Evolutionary conservation across 2,797 vertebrate species (phyloP).

Genomic region (Erithacus rubecula): DNA sequence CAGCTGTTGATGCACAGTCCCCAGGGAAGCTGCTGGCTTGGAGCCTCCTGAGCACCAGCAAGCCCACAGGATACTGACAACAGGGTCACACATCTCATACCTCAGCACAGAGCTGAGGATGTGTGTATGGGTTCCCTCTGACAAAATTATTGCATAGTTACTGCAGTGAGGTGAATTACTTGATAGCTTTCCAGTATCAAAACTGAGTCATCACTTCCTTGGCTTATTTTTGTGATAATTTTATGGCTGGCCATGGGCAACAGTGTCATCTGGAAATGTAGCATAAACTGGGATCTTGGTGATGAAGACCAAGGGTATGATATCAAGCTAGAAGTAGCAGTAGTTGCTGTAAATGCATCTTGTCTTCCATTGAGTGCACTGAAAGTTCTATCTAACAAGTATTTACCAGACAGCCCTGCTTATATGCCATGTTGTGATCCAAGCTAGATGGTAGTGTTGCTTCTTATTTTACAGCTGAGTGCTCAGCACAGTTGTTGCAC

Average conservation of each 20-base stretch:
- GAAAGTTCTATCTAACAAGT: background rate
- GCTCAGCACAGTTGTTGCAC: background rate
- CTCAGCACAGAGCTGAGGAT: background rate
- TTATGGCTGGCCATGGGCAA: background rate
- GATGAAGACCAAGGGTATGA: background rate
- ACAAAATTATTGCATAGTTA: background rate
- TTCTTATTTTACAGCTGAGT: background rate
- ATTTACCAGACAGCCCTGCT: background rate
- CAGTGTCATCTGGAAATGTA: background rate
- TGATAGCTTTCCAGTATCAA: background rate
- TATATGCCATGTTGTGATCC: background rate
- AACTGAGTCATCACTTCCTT: background rate
- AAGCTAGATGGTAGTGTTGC: background rate
- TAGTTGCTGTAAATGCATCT: background rate
- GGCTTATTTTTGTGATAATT: background rate
- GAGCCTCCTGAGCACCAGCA: background rate
- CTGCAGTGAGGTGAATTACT: background rate
- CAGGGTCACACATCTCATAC: accelerated
- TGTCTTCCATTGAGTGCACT: background rate
- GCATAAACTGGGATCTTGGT: background rate
- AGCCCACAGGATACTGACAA: background rate
- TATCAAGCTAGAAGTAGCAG: background rate
- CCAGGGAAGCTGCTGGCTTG: background rate
- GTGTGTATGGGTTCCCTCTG: background rate
- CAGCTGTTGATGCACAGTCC: background rate